Base-by-base conservation (phyloP, 2,888 invertebrate species). In the Tolmerus cingulatus region DNA sequence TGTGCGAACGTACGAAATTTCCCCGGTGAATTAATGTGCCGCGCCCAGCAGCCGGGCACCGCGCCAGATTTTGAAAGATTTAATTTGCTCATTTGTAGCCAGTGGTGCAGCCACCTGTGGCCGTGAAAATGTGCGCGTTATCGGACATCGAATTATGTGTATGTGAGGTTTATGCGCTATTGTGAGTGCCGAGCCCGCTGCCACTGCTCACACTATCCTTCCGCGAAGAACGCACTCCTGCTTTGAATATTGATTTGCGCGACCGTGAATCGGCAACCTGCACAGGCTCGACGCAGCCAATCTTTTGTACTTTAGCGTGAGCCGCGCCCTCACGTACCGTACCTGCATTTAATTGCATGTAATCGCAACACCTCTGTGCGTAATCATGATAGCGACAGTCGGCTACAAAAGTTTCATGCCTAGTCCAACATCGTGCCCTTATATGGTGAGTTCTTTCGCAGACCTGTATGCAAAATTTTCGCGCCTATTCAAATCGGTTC, bases 231-330 rank as follows among this genome's bases (percentile, higher is more conserved):
- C 74, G 37, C 37, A 43, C 30, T 85, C 27, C 57, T 66, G 85
- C 30, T 46, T 43, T 74, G 85, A 85, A 85, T 85, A 85, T 74
- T 85, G 85, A 85, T 85, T 74, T 46, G 12, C 14, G 74, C 40
- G 85, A 27, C 85, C 85, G 46, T 85, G 85, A 85, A 46, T 85
- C 27, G 16, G 2, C 30, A 46, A 37, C 40, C 74, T 85, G 23
- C 23, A 27, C 27, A 43, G 78, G 78, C 27, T 66, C 7, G 14
- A 2, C 12, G 66, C 27, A 27, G 5, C 51, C 51, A 51, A 51
- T 51, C 7, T 51, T 51, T 66, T 12, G 27, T 66, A 66, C 23
- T n/a, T 3, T 5, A 57, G 27, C 66, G 66, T 19, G 66, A 12
- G 66, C 66, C 66, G 66, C 66, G 66, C 66, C 66, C 27, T 23